These are phyloP conservation scores for Protonibea diacanthus DNA, from an alignment of 2,797 vertebrate genomes.

Conservation along the genomic window DNA sequence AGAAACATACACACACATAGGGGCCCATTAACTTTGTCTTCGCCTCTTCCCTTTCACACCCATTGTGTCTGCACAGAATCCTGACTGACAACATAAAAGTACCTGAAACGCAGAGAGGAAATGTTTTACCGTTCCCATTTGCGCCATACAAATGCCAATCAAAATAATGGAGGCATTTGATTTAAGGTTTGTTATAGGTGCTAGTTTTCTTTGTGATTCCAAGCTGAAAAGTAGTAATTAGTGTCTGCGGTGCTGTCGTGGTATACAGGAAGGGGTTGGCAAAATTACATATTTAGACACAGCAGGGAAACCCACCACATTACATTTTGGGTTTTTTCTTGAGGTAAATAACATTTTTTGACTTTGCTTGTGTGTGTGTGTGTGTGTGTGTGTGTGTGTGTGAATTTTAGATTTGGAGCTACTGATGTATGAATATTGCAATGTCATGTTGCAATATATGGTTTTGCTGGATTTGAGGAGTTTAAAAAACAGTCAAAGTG, in stretches of 20 bases:
- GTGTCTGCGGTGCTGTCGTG: conserved; percentile 38
- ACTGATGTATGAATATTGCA: not conserved
- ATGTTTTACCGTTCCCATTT: conserved; percentile 38
- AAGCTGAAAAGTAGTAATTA: conserved; percentile 67
- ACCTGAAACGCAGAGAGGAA: conserved; percentile 16
- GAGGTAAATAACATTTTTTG: conserved; percentile 13
- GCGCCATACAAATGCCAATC: conserved; percentile 53
- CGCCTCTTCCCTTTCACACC: not conserved
- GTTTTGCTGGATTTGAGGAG: not conserved
- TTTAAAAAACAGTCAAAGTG: not conserved
- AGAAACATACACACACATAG: conserved; percentile 4
- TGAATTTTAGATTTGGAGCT: not conserved
- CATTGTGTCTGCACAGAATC: conserved; percentile 17
- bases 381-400: conserved; percentile 1
- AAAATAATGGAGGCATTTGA: conserved; percentile 52
- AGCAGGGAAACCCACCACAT: conserved; percentile 36
- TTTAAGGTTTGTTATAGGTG: conserved; percentile 63
- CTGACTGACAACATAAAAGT: conserved; percentile 52
- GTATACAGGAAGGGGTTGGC: conserved; percentile 50
- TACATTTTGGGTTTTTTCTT: conserved; percentile 27
- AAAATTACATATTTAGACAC: conserved; percentile 61
- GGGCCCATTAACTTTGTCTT: not conserved
- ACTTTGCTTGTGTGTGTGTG: conserved; percentile 23
- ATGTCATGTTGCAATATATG: not conserved
- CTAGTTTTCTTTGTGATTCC: conserved; percentile 53